Evolutionary conservation across 2,888 invertebrate genomes (phyloP).

Genomic region (Mesorhabditis spiculigera): DNA sequence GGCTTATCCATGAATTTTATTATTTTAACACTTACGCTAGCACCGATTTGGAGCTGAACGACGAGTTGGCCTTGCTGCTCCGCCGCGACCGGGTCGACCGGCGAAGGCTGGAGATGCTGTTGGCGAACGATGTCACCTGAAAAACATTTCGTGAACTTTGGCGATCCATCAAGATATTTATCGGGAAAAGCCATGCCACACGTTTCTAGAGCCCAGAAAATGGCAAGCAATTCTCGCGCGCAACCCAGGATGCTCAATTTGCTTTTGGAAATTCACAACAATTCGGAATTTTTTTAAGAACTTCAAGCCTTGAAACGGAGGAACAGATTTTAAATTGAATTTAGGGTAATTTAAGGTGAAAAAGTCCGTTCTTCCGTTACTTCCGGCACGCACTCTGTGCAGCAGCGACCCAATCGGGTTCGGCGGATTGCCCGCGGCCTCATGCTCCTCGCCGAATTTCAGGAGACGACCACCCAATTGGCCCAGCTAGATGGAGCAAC

Average conservation of each 20-base stretch:
- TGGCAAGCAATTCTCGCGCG: no score
- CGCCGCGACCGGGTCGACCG: conserved; percentile 29
- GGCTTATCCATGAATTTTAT: no score
- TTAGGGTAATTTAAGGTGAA: no score
- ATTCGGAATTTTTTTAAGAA: not conserved
- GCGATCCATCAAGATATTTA: no score
- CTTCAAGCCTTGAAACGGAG: not conserved
- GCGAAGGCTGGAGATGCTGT: conserved; percentile 30
- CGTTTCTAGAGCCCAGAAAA: no score
- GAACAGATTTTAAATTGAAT: not conserved
- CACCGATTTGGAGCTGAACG: not conserved
- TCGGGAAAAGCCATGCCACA: no score
- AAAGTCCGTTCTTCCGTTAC: no score
- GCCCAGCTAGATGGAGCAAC: not conserved
- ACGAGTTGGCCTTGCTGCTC: conserved; percentile 16
- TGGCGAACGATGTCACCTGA: conserved; percentile 41
- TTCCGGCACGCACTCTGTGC: not conserved
- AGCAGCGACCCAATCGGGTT: not conserved
- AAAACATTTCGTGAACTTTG: conserved; percentile 8
- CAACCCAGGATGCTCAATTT: no score
- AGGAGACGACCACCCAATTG: not conserved
- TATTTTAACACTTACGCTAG: no score
- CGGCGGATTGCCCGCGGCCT: not conserved
- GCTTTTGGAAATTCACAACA: not conserved
- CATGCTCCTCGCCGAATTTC: not conserved